phyloP scores from a whole-genome alignment of 2,888 invertebrate species.

The Pammene aurita region DNA sequence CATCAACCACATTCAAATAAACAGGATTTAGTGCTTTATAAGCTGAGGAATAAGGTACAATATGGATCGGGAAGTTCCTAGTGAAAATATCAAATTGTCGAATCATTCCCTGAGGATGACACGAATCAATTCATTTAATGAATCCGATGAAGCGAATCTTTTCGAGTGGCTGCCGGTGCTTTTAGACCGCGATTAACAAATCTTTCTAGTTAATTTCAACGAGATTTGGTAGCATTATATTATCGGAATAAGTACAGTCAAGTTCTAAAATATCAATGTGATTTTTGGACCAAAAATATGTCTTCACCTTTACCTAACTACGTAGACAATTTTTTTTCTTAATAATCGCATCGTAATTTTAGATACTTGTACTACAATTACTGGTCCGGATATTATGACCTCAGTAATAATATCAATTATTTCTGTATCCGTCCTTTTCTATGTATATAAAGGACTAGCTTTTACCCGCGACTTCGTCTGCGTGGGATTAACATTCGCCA shows the following conservation, averaged over 20 bases:
- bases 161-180: slow-evolving; percentile 41
- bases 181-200: slow-evolving; percentile 33
- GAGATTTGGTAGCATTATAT: slow-evolving; percentile 6
- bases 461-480: too few relatives aligned
- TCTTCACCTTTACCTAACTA: too few relatives aligned
- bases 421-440: too few relatives aligned
- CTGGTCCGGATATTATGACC: too few relatives aligned
- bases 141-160: slow-evolving; percentile 58
- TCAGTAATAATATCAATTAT: too few relatives aligned
- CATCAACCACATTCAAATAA: slow-evolving; percentile 9
- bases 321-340: too few relatives aligned
- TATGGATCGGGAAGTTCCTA: not conserved
- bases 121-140: slow-evolving; percentile 69
- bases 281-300: too few relatives aligned
- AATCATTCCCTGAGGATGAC: slow-evolving; percentile 54
- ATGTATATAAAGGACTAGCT: too few relatives aligned
- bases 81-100: slow-evolving; percentile 43
- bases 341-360: too few relatives aligned
- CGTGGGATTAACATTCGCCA: too few relatives aligned
- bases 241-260: not conserved
- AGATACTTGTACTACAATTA: too few relatives aligned
- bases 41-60: slow-evolving; percentile 15
- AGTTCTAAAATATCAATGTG: not conserved
- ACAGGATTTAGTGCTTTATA: slow-evolving; percentile 4
- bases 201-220: slow-evolving; percentile 29